Conservation (phyloP, 1,140 invertebrate species). For the Drosophila dunni region DNA sequence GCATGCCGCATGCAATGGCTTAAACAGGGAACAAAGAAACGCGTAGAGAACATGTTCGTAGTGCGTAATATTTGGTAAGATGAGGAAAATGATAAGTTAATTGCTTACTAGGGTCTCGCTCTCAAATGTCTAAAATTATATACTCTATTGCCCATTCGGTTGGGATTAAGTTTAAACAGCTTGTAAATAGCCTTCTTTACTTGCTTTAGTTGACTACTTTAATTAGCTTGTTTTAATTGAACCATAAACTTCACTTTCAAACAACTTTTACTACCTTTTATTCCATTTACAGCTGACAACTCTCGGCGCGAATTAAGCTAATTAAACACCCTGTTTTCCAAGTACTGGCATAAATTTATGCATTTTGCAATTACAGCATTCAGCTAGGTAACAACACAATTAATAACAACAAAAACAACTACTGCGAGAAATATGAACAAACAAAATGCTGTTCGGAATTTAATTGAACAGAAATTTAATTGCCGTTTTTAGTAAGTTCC, state of each 20-base stretch:
- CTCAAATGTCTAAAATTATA: not conserved
- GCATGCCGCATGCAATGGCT: slow-evolving; percentile 8
- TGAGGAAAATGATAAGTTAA: slow-evolving; percentile 1
- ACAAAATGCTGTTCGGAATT: slow-evolving; percentile 68
- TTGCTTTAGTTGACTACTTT: not conserved
- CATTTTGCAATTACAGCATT: slow-evolving; percentile 71
- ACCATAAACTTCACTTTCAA: not conserved
- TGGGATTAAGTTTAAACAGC: not conserved
- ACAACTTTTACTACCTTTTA: not conserved
- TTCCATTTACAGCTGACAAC: not conserved
- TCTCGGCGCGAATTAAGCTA: not conserved
- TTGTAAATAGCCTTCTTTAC: not conserved
- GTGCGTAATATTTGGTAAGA: not conserved
- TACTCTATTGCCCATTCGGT: not conserved
- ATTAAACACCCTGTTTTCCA: slow-evolving; percentile 57
- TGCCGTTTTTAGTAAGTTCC: slow-evolving; percentile 76
- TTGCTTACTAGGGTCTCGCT: not conserved
- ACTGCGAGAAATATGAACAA: slow-evolving; percentile 50
- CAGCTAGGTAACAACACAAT: slow-evolving; percentile 42
- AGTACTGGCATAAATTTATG: slow-evolving; percentile 56
- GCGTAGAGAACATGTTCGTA: not conserved
- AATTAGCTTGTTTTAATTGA: not conserved
- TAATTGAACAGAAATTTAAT: slow-evolving; percentile 79
- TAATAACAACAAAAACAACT: slow-evolving; percentile 50
- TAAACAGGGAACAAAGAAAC: not conserved